These are phyloP conservation scores for Aplochiton taeniatus DNA, from an alignment of 2,797 vertebrate genomes.

Conservation along the genomic window DNA sequence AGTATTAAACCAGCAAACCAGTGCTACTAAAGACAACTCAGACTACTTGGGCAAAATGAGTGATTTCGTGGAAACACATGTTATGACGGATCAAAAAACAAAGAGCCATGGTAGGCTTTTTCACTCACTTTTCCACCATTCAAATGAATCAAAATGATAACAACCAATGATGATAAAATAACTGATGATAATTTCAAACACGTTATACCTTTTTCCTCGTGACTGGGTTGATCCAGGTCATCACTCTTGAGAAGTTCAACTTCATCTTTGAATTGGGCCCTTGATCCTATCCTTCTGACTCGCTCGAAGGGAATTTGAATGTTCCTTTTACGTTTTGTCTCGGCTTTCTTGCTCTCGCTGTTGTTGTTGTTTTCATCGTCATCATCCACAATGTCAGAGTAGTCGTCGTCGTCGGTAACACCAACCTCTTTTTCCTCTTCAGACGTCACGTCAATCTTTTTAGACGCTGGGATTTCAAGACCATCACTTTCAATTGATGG, in stretches of 20 bases:
- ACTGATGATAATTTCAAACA: conserved; percentile 22
- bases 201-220: conserved; percentile 60
- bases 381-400: conserved; percentile 30
- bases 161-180: conserved; percentile 19
- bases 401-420: conserved; percentile 21
- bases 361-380: conserved; percentile 65
- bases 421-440: not conserved
- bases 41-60: conserved; percentile 8
- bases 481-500: conserved; percentile 19
- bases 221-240: conserved; percentile 13
- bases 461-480: conserved; percentile 26
- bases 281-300: conserved; percentile 25
- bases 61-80: conserved; percentile 16
- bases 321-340: conserved; percentile 36
- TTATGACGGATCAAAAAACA: conserved; percentile 8
- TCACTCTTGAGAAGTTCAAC: conserved; percentile 7
- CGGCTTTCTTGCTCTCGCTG: conserved; percentile 54
- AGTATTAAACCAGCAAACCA: conserved; percentile 4
- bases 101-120: not conserved
- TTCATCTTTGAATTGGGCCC: conserved; percentile 27
- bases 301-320: conserved; percentile 28
- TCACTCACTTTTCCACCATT: conserved; percentile 4
- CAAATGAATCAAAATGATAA: conserved; percentile 21
- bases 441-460: conserved; percentile 20
- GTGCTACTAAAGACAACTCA: not conserved